Evolutionary conservation across 2,797 vertebrate species (phyloP).

Genomic region (Anguilla marmorata): DNA sequence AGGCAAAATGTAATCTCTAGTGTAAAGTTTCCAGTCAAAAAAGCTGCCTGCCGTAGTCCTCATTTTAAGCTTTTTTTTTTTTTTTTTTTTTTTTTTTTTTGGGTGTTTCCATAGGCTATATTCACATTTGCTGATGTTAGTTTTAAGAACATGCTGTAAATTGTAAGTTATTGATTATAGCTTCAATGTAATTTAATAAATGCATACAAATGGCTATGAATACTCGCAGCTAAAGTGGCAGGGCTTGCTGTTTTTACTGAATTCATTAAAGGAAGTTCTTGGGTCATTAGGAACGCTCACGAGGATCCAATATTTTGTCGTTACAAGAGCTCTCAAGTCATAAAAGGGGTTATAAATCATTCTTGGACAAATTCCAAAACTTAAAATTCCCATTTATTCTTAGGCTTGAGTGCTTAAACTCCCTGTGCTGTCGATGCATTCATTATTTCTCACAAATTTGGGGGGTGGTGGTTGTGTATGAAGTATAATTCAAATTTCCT

Average conservation of each 20-base stretch:
- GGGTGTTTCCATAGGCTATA: background rate
- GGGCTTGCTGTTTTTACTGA: background rate
- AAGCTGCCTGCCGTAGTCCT: background rate
- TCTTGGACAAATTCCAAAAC: constrained; percentile 21
- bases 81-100: background rate
- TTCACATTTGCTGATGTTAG: background rate
- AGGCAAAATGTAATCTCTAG: background rate
- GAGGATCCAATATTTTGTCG: constrained; percentile 1
- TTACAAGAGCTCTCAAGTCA: background rate
- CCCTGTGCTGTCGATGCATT: background rate
- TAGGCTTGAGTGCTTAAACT: background rate
- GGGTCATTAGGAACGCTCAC: background rate
- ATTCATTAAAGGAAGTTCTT: constrained; percentile 2
- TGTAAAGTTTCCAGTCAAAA: background rate
- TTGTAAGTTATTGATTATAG: background rate
- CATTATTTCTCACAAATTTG: background rate
- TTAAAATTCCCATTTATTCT: background rate
- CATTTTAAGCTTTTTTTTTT: background rate
- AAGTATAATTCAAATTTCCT: background rate
- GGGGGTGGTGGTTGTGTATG: background rate
- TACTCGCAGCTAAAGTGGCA: background rate
- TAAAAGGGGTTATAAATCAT: constrained; percentile 7
- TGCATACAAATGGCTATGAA: background rate
- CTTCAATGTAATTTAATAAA: background rate
- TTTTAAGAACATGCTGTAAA: constrained; percentile 1